A percentile compares a stretch with the other conserved stretches of the same genome.
Evolutionary conservation across 2,797 vertebrate species (phyloP).

Genomic region (Steatocranus sp.): DNA sequence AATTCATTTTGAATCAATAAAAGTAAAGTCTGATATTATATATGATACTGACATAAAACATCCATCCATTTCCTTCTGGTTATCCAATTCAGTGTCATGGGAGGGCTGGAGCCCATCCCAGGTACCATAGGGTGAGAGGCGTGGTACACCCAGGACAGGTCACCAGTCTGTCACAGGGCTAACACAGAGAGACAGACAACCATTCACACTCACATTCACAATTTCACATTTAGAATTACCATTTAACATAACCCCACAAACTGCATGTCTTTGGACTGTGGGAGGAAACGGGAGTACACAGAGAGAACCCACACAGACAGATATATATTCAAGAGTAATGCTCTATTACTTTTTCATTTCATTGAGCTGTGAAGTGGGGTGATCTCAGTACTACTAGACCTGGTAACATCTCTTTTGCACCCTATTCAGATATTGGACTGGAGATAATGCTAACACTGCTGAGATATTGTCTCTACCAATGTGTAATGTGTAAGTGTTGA

Average conservation of each 20-base stretch:
- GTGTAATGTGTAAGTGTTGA: not conserved
- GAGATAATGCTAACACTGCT: not conserved
- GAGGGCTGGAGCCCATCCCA: not conserved
- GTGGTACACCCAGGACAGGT: not conserved
- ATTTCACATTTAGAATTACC: not conserved
- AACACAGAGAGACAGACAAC: not conserved
- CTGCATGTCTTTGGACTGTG: not conserved
- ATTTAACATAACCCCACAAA: not conserved
- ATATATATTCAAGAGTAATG: not conserved
- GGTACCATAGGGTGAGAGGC: not conserved
- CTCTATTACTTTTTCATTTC: not conserved
- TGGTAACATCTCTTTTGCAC: constrained; percentile 28
- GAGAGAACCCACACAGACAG: not conserved
- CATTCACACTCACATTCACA: not conserved
- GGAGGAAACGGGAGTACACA: not conserved
- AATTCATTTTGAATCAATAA: not conserved
- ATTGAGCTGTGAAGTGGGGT: constrained; percentile 3
- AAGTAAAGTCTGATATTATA: not conserved
- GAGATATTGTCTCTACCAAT: not conserved
- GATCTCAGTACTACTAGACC: constrained; percentile 4
- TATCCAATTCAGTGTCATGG: not conserved
- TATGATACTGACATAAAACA: not conserved
- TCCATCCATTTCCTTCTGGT: not conserved
- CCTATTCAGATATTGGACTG: not conserved
- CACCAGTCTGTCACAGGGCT: not conserved